Evolutionary conservation across 1,140 invertebrate species (phyloP), one percentile per base, ranked within the genome.

Genomic region (Dendroctonus valens): DNA sequence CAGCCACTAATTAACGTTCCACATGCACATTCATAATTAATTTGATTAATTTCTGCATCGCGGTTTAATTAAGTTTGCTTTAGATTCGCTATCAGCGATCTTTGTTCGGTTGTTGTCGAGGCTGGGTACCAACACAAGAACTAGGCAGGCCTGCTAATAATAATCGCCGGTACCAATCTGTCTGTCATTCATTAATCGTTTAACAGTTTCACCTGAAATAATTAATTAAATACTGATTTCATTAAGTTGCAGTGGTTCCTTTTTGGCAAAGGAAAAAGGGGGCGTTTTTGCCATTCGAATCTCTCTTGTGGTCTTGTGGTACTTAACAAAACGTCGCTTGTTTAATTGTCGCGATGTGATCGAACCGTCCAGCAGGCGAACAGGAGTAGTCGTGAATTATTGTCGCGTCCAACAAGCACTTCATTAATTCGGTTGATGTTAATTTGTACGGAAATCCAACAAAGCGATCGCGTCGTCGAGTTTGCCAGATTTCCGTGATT

Each of bases 391-490:
- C 38, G 7, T 37, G 26, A 26, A 26, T 26, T 52, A 61, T 61
- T 61, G 49, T 61, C 44, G 39, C 49, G 39, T 51, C 37, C 39
- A 38, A 61, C 59, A 51, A 61, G 59, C 51, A 39, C 38, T 61
- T 61, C 59, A 61, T 61, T 61, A 61, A 61, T 61, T 61, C 49
- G 48, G 11, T 4, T 40, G 59, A 41, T 61, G 42, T 61, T 61
- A 61, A 61, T 61, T 61, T 61, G 59, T 61, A 52, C 38, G 38
- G 59, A 61, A 61, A 61, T 48, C 39, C 58, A 55, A 59, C 58
- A 38, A 46, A 59, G 58, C 58, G 26, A 49, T 61, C 49, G 48
- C 44, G 59, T 61, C 59, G 49, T 52, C 59, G 49, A n/a, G 8
- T 52, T 52, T 61, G 59, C 49, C 49, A 61, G 59, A 61, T 52